Evolutionary conservation across 2,797 vertebrate genomes (phyloP).

Genomic region (Salmo trutta): DNA sequence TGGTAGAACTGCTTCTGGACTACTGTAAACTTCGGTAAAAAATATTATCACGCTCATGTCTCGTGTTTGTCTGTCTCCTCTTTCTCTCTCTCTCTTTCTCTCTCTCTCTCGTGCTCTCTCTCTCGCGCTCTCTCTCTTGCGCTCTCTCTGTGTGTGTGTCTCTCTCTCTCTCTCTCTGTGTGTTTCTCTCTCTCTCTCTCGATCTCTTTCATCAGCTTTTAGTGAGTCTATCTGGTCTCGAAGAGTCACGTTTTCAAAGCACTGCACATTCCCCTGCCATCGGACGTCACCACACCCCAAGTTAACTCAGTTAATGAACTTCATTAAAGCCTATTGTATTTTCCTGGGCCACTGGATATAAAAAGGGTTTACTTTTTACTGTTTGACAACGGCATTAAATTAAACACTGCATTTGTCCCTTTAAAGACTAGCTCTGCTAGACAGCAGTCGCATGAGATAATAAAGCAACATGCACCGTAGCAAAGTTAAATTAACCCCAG

Average conservation of each 20-base stretch:
- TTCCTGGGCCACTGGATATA: not conserved
- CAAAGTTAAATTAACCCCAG: not conserved
- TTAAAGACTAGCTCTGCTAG: constrained; percentile 5
- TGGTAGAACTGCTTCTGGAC: constrained; percentile 6
- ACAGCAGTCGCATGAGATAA: not conserved
- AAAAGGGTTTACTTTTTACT: not conserved
- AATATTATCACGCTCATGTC: no score
- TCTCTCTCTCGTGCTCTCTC: no score
- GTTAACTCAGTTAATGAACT: not conserved
- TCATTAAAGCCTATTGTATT: not conserved
- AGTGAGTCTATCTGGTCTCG: not conserved
- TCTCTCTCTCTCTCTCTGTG: no score
- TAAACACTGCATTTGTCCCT: not conserved
- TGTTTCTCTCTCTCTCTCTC: not conserved
- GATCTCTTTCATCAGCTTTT: not conserved
- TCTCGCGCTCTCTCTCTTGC: constrained; percentile 6
- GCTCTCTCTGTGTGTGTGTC: no score
- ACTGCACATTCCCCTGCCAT: not conserved
- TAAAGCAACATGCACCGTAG: not conserved
- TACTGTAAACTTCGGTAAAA: not conserved
- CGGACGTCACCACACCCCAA: not conserved
- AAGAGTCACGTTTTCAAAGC: not conserved
- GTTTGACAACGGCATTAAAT: not conserved
- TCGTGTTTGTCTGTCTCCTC: no score
- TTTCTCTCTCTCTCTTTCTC: no score